A percentile compares a stretch with the other conserved stretches of the same genome.
These are phyloP conservation scores for Saguinus imperator DNA, from an alignment of 2,113 vertebrate genomes.

Conservation along the genomic window DNA sequence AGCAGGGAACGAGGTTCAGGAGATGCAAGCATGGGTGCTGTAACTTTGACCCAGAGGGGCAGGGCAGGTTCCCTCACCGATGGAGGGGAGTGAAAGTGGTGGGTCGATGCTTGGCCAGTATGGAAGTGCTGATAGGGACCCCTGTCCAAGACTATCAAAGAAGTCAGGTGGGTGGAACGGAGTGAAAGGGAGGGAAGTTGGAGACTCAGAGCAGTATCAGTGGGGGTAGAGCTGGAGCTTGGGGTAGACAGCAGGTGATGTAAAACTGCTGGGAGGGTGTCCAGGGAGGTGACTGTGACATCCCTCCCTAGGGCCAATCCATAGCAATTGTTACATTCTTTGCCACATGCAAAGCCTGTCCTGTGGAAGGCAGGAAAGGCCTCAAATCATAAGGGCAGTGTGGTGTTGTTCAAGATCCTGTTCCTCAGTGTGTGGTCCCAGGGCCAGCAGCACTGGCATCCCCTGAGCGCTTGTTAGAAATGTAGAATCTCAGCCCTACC, in stretches of 20 bases:
- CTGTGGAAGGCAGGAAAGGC: background rate
- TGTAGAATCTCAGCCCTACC: background rate
- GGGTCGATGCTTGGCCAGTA: rapidly evolving
- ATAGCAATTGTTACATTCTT: background rate
- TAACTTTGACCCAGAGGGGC: background rate
- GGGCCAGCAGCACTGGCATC: background rate
- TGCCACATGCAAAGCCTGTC: background rate
- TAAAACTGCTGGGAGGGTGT: background rate
- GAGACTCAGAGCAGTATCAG: rapidly evolving
- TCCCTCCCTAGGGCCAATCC: background rate
- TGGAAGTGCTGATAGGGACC: background rate
- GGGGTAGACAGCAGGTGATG: background rate
- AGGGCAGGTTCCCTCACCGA: background rate
- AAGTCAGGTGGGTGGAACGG: background rate
- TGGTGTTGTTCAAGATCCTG: background rate
- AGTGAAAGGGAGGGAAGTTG: no score
- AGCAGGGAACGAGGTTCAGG: background rate
- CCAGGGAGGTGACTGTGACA: background rate
- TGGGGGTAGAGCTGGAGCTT: background rate
- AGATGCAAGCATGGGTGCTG: no score
- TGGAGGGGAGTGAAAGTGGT: background rate
- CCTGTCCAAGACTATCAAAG: background rate
- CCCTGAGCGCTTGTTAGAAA: background rate
- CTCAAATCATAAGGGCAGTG: background rate
- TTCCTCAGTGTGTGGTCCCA: background rate